These are phyloP conservation scores for Zapornia atra DNA, from an alignment of 2,113 vertebrate species.

Conservation along the genomic window DNA sequence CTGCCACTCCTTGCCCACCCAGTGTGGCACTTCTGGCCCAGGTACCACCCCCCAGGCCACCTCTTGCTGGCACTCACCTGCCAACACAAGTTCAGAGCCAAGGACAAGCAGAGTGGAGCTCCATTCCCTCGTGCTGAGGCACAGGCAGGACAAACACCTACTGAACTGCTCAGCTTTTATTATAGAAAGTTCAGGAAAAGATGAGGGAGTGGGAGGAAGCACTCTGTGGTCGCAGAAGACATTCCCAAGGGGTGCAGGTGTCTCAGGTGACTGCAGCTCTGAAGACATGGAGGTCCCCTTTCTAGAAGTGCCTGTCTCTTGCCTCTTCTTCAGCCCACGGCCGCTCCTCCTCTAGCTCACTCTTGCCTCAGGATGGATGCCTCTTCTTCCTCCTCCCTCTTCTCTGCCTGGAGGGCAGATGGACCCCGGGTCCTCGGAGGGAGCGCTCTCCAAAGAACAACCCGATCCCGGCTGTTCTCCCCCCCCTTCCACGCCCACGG, in stretches of 20 bases:
- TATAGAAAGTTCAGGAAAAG: not conserved
- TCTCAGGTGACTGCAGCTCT: not conserved
- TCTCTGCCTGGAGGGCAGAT: not conserved
- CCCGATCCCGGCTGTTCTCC: not conserved
- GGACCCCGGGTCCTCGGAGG: not conserved
- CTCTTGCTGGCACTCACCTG: not conserved
- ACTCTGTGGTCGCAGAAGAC: not conserved
- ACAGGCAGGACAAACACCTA: not conserved
- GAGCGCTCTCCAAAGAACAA: not conserved
- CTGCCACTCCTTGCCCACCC: not conserved
- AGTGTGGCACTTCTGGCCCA: not conserved
- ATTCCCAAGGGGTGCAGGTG: not conserved
- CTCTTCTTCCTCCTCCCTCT: not conserved
- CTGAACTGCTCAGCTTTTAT: not conserved
- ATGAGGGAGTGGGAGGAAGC: no score
- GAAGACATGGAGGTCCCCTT: not conserved
- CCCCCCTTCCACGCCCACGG: not conserved
- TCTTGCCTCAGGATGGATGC: no score
- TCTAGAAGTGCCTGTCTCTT: no score
- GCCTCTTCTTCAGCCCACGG: not conserved
- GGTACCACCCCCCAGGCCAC: not conserved
- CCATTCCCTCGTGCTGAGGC: fast-evolving
- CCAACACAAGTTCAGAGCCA: fast-evolving
- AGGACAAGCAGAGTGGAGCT: fast-evolving
- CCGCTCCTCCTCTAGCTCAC: not conserved